Evolutionary conservation across 2,113 vertebrate genomes (phyloP), one percentile per base, ranked within the genome.

Genomic region (Hippopotamus amphibius): DNA sequence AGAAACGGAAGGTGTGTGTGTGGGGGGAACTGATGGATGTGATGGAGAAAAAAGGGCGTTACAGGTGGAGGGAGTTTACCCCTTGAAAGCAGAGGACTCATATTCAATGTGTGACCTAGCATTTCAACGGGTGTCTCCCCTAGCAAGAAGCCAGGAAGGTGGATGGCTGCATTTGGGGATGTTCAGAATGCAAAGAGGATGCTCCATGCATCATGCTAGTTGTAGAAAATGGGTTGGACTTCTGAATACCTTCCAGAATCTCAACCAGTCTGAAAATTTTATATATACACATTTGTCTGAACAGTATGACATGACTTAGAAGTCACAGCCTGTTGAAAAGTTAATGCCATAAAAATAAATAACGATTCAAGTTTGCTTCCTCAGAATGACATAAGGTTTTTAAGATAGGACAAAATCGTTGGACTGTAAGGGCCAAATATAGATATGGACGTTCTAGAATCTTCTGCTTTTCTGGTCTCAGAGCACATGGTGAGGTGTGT

Each of bases 391-490:
- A 28, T 53, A 90, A 41, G 43, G 33, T 74, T 96, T 97, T 95
- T 69, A 93, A 93, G 83, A 57, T 43, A 80, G n/a, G 21, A 50
- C 5, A 46, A 55, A 79, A 74, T 79, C 6, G 3, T 76, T 16
- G 0, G 37, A 71, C 22, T 86, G 61, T 43, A 72, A 55, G 50
- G 83, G 61, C 37, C 87, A 95, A 76, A 65, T 93, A 55, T 37
- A 57, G 77, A 86, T 65, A 26, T n/a, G 24, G 41, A 7, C 76
- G 55, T 14, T 93, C 84, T 90, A 72, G 53, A 81, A 71, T 53
- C 79, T 74, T 93, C 22, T 95, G 79, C 37, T 71, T 94, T 90
- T 90, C 63, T 90, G 48, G 33, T 84, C 68, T 89, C 77, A 59
- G 88, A 90, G 63, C 86, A 63, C 11, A 4, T 89, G 76, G 59